These are phyloP conservation scores for Lordiphosa fenestrarum DNA, from an alignment of 2,888 invertebrate species.

Conservation along the genomic window DNA sequence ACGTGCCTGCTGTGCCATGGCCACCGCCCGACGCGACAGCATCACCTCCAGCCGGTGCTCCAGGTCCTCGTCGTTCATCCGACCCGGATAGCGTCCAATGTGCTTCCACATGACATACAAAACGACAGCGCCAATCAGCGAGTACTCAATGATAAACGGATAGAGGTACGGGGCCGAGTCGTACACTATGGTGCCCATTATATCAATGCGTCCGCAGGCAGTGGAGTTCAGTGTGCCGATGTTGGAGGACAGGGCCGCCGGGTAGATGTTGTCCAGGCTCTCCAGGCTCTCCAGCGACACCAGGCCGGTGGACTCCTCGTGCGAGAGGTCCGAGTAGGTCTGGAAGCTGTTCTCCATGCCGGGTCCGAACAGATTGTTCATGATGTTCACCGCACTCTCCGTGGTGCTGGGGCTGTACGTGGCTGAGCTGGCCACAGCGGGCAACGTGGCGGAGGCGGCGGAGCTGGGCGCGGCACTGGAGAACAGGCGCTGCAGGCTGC, in stretches of 20 bases:
- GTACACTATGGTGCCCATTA: conserved; percentile 95
- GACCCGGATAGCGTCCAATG: conserved; percentile 92
- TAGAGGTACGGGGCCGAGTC: conserved; percentile 97
- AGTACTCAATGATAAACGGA: conserved; percentile 97
- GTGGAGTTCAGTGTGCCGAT: conserved; percentile 81
- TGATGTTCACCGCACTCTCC: conserved; percentile 73
- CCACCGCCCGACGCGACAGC: conserved; percentile 92
- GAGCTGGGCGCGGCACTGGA: conserved; percentile 65
- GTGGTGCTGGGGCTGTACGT: conserved; percentile 61
- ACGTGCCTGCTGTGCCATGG: conserved; percentile 90
- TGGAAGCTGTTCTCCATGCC: conserved; percentile 80
- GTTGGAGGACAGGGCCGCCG: conserved; percentile 82
- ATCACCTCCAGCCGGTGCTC: conserved; percentile 93
- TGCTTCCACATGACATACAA: conserved; percentile 98
- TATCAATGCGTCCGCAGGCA: conserved; percentile 90
- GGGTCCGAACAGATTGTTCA: conserved; percentile 78
- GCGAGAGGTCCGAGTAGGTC: conserved; percentile 78
- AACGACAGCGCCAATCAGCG: conserved; percentile 95
- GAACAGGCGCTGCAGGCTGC: conserved; percentile 62
- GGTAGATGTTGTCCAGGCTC: conserved; percentile 83
- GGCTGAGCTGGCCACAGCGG: conserved; percentile 49
- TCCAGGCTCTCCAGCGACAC: conserved; percentile 80
- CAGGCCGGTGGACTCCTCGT: conserved; percentile 71
- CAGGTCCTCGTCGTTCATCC: conserved; percentile 89
- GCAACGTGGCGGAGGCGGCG: conserved; percentile 44